These are phyloP conservation scores for Ptyas mucosa DNA, from an alignment of 2,113 vertebrate species.

Conservation along the genomic window DNA sequence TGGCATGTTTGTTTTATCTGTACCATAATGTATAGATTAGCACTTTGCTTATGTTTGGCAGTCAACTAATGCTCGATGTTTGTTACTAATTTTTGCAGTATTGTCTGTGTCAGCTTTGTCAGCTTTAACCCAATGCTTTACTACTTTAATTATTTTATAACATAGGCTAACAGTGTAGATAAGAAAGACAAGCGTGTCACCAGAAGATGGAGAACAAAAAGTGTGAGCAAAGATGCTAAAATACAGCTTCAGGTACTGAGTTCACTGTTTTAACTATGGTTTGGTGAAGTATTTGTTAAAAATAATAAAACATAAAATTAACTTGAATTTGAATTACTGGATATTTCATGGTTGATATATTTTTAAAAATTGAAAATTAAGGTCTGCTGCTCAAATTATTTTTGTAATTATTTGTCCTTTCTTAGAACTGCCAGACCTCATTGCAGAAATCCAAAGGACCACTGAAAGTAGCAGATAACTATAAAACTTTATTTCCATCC, in stretches of 20 bases:
- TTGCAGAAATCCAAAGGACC: not conserved
- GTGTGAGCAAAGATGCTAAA: conserved; percentile 99
- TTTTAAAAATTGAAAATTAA: conserved; percentile 16
- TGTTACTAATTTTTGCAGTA: conserved; percentile 64
- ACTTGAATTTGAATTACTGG: not conserved
- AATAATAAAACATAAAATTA: not conserved
- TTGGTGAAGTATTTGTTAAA: conserved; percentile 14
- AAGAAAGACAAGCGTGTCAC: conserved; percentile 99
- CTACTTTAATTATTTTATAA: conserved; percentile 79
- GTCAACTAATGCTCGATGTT: conserved; percentile 48
- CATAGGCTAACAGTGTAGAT: conserved; percentile 98
- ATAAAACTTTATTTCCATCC: not conserved
- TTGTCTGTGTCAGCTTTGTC: conserved; percentile 60
- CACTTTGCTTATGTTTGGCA: not conserved
- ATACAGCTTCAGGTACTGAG: conserved; percentile 96
- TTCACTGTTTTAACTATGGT: conserved; percentile 29
- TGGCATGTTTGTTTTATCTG: not conserved
- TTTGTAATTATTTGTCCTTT: not conserved
- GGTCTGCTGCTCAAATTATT: conserved; percentile 6
- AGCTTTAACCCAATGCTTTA: conserved; percentile 76
- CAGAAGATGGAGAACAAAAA: conserved; percentile 99
- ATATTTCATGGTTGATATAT: conserved; percentile 2
- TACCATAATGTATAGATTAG: not conserved
- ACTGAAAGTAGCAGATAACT: not conserved
- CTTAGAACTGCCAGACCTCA: not conserved